Evolutionary conservation across 2,797 vertebrate genomes (phyloP).

Genomic region (Danio albolineatus): DNA sequence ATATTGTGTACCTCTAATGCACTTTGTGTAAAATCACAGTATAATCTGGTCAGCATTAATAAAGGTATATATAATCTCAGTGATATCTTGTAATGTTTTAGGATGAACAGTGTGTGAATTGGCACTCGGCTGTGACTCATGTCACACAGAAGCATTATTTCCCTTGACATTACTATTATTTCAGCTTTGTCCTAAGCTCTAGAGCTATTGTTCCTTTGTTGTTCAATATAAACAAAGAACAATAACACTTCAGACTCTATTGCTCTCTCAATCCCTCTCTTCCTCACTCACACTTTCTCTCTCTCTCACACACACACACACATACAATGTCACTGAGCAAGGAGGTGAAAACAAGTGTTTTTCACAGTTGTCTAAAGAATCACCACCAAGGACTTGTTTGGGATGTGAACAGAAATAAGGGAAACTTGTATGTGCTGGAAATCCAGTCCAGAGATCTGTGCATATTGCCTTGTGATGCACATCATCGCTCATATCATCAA

Average conservation of each 20-base stretch:
- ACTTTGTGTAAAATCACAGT: too few species aligned
- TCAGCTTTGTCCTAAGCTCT: neutral
- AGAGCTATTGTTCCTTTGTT: constrained; percentile 12
- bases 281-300: neutral
- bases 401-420: neutral
- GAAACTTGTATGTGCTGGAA: neutral
- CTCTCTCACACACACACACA: neutral
- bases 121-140: neutral
- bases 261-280: neutral
- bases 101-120: neutral
- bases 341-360: constrained; percentile 46
- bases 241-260: constrained; percentile 12
- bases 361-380: constrained; percentile 38
- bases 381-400: constrained; percentile 19
- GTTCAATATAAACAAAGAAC: neutral
- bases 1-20: too few species aligned
- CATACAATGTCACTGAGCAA: neutral
- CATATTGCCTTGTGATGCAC: neutral
- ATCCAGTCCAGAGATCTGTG: neutral
- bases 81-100: too few species aligned
- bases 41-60: too few species aligned
- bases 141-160: constrained; percentile 5
- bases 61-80: too few species aligned
- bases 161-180: neutral
- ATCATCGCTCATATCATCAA: neutral